A percentile compares a stretch with the other conserved stretches of the same genome.
Evolutionary conservation across 2,113 vertebrate genomes (phyloP).

Genomic region (Zosterops pallidus): DNA sequence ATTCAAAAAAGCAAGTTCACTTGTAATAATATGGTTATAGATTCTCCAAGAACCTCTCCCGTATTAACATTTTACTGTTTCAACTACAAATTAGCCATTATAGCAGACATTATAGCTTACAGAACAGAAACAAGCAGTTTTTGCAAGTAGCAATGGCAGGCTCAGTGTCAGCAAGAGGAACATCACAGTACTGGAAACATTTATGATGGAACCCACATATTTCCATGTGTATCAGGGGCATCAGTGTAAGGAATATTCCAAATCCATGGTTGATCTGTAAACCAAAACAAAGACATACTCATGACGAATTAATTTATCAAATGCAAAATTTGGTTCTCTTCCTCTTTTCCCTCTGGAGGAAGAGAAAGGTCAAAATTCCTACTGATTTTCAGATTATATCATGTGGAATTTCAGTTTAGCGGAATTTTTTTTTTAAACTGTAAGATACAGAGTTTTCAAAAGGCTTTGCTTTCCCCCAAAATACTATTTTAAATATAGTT

Average conservation of each 20-base stretch:
- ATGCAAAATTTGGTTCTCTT: not conserved
- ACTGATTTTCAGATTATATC: not conserved
- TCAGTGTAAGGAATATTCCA: conserved; percentile 94
- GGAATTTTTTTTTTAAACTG: not conserved
- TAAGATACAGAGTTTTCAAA: not conserved
- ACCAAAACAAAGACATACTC: not conserved
- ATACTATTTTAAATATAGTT: not conserved
- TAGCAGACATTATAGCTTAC: not conserved
- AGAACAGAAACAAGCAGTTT: not conserved
- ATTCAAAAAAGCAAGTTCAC: not conserved
- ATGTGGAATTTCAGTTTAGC: not conserved
- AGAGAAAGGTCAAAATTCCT: not conserved
- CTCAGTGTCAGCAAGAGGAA: not conserved
- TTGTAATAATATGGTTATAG: not conserved
- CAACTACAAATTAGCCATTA: not conserved
- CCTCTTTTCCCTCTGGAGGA: not conserved
- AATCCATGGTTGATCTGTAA: conserved; percentile 93
- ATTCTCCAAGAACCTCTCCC: not conserved
- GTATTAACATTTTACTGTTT: not conserved
- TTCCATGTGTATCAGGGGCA: conserved; percentile 91
- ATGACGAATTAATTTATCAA: not conserved
- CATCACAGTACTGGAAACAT: not conserved
- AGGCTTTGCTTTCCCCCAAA: not conserved
- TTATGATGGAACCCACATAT: conserved; percentile 94
- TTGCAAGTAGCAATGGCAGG: not conserved